Evolutionary conservation across 2,888 invertebrate species (phyloP), one percentile per base, ranked within the genome.

Genomic region (Archaeoteleia sp.): DNA sequence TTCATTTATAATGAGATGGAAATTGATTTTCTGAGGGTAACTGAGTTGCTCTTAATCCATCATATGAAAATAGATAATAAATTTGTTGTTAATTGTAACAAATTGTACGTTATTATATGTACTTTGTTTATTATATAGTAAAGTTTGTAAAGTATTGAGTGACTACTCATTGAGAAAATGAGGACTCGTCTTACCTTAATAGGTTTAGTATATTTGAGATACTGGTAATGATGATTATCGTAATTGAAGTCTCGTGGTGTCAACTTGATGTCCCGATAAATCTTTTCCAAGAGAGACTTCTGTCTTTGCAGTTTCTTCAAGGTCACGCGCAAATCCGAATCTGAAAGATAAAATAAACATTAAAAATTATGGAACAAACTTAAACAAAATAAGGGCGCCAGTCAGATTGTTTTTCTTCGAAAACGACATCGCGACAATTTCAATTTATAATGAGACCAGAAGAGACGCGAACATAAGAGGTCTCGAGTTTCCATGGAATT

Each of bases 171-270:
- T 43, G 45, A 53, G 54, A 54, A 62, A 62, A 40, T 54, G 48
- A 49, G 32, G 46, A 40, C 25, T 13, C 25, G 48, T 70, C 75
- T 74, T 65, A 90, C 90, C 88, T 90, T 90, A 80, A 90, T 90
- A 77, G 89, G 91, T 80, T 92, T 91, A 53, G 90, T 91, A 81
- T 92, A 92, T 84, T 92, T 92, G 75, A 92, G 90, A 84, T 92
- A 92, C 82, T 92, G 92, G 85, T 92, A 92, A 84, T 92, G 92
- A 84, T 92, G 92, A 87, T 92, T 92, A 79, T 92, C 92, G 78
- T 91, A 92, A 85, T 91, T 92, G 83, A 92, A 91, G 83, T 92
- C 92, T 80, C 91, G 90, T 1, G 92, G 92, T 12, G 91, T 91
- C 79, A 91, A 90, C 39, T 91, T 91, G 82, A 84, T 84, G 63